Evolutionary conservation across 2,888 invertebrate species (phyloP).

Genomic region (Abrostola triplasia): DNA sequence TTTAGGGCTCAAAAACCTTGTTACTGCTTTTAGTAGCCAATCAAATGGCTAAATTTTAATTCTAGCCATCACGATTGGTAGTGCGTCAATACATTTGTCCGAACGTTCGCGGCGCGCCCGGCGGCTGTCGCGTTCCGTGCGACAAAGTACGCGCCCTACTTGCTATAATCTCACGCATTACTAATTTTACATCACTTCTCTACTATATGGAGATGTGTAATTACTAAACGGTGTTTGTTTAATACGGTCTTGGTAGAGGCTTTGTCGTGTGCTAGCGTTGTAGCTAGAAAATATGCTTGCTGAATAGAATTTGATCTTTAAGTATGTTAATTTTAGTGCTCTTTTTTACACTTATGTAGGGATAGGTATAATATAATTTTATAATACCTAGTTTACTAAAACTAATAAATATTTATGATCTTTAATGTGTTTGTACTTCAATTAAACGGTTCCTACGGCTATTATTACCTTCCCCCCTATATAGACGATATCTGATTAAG

Average conservation of each 20-base stretch:
- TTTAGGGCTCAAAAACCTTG: too few species aligned
- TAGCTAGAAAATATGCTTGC: too few species aligned
- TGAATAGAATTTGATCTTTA: too few species aligned
- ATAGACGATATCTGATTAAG: too few species aligned
- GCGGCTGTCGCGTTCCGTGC: constrained; percentile 11
- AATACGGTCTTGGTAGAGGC: background rate
- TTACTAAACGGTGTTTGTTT: constrained; percentile 16
- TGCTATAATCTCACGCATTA: constrained; percentile 31
- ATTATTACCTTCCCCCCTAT: too few species aligned
- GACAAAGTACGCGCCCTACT: constrained; percentile 20
- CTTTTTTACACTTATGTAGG: too few species aligned
- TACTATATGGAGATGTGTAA: constrained; percentile 16
- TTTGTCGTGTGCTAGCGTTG: background rate
- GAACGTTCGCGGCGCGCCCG: constrained; percentile 7
- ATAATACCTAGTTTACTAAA: too few species aligned
- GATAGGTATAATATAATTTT: too few species aligned
- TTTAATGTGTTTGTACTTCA: too few species aligned
- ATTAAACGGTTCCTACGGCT: too few species aligned
- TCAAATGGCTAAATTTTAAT: constrained; percentile 5
- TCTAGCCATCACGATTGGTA: constrained; percentile 6
- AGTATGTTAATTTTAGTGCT: too few species aligned
- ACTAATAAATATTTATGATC: too few species aligned
- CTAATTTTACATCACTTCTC: constrained; percentile 15
- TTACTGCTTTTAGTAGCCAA: background rate
- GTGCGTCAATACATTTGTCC: constrained; percentile 26